Evolutionary conservation across 2,113 vertebrate species (phyloP).

Genomic region (Epinephelus lanceolatus): DNA sequence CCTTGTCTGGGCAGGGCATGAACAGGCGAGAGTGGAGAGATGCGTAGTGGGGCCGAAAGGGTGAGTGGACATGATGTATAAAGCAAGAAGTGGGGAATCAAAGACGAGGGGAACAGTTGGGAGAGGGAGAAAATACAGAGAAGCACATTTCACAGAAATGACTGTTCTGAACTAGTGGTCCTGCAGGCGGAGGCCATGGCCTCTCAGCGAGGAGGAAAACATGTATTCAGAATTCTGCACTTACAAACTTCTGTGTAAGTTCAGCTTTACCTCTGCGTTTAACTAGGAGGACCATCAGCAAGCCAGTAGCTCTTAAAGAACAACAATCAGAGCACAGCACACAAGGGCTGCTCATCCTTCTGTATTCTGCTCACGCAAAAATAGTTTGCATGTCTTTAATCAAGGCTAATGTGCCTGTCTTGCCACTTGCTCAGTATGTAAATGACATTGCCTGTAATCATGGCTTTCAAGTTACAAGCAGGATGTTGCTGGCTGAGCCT

Average conservation of each 20-base stretch:
- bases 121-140: constrained; percentile 19
- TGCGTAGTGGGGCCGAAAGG: constrained; percentile 40
- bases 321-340: background rate
- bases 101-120: background rate
- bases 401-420: background rate
- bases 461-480: background rate
- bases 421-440: background rate
- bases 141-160: constrained; percentile 39
- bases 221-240: background rate
- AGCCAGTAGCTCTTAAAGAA: background rate
- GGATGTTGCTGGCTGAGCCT: background rate
- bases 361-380: background rate
- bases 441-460: background rate
- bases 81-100: constrained; percentile 38
- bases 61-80: constrained; percentile 53
- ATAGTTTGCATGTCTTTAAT: constrained; percentile 1
- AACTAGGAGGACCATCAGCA: constrained; percentile 1
- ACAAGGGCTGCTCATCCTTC: background rate
- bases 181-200: constrained; percentile 25
- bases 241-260: background rate
- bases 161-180: constrained; percentile 21
- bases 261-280: constrained; percentile 14
- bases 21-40: constrained; percentile 47
- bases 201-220: constrained; percentile 17
- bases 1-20: constrained; percentile 65